Base-by-base conservation (phyloP, 2,888 invertebrate species). In the Keiferia lycopersicella region DNA sequence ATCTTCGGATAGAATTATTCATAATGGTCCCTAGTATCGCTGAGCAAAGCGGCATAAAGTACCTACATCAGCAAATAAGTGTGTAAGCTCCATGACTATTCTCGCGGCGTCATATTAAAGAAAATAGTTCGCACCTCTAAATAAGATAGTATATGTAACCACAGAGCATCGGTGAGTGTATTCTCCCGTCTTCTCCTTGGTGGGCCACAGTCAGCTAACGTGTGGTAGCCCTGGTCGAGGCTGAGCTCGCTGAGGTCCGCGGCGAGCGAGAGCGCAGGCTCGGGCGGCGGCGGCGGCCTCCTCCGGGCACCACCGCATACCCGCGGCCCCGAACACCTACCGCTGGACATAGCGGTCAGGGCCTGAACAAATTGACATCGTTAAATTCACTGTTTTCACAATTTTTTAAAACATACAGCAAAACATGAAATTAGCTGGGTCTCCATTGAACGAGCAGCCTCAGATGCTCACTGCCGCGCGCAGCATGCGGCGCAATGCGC, bases 221-320 rank as follows among this genome's bases (percentile, higher is more conserved):
- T 96, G 74, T 96, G 96, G 87, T 96, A 96, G 1, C 96, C 96
- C 82, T 96, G 96, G 84, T 96, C 96, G 50, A 96, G 88, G 76
- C 94, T 95, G 51, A 96, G 94, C 76, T 91, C 90, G 67, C 91
- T 91, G 58, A 91, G 79, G 69, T 91, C 91, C 0, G 91, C 89
- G 1, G 88, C 86, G 11, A 91, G 81, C n/a, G 91, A 84, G 41
- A 87, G 80, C 1, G 85, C 83, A 0, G 90, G 90, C 77, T 90
- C 89, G 0, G 91, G 91, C 0, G 91, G 91, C 4, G 91, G 91
- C 1, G 91, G 91, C 10, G 91, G 89, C 6, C 91, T 79, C 12
- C 91, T 75, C 4, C 14, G 90, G 81, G 6, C 87, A 90, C 38
- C 90, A 90, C 26, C 89, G 87, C 57, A 89, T 88, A 62, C 85